These are phyloP conservation scores for Amphiprion clarkii DNA, from an alignment of 2,797 vertebrate genomes.

Conservation along the genomic window DNA sequence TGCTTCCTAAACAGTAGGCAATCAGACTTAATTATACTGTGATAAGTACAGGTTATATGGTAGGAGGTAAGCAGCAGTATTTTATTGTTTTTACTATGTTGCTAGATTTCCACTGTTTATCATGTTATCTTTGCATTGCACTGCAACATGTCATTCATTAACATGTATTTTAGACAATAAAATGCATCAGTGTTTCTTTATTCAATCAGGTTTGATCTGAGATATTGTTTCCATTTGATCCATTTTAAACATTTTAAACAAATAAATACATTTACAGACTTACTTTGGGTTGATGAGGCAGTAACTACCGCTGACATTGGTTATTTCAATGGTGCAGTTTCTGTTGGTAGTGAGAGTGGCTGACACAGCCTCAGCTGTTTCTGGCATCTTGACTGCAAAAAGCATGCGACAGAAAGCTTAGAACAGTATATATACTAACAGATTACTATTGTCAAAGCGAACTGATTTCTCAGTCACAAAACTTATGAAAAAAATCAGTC, in stretches of 20 bases:
- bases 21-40: background rate
- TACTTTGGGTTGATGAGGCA: constrained; percentile 85
- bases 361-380: constrained; percentile 80
- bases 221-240: background rate
- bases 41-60: background rate
- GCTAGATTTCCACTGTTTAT: background rate
- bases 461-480: no score
- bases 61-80: background rate
- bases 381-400: constrained; percentile 74
- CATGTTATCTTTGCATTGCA: background rate
- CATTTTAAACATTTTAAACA: background rate
- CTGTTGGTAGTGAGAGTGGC: constrained; percentile 80
- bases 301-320: constrained; percentile 68
- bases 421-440: background rate
- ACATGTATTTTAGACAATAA: background rate
- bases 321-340: constrained; percentile 82
- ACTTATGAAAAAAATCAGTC: no score
- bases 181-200: background rate
- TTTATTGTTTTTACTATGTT: background rate
- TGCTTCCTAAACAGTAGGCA: background rate
- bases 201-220: background rate
- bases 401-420: constrained; percentile 30
- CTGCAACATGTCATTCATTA: background rate
- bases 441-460: background rate
- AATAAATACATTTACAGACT: constrained; percentile 37